Percentiles rank a stretch among this genome's conserved stretches.
These are phyloP conservation scores for Catotricha subobsoleta DNA, from an alignment of 2,888 invertebrate genomes.

Conservation along the genomic window DNA sequence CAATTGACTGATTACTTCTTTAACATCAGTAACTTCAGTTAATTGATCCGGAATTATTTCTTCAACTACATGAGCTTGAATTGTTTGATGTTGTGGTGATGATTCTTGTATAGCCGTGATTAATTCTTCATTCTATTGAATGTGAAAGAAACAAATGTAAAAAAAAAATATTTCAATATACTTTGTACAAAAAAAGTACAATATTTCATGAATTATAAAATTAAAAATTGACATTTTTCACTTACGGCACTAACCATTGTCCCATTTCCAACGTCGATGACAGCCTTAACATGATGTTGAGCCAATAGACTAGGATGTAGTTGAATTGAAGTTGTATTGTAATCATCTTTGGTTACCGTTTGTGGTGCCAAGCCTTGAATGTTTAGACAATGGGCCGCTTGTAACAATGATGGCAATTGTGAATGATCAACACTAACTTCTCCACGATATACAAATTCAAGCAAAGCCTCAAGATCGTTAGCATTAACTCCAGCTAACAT, in stretches of 20 bases:
- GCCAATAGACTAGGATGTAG: slow-evolving; percentile 28
- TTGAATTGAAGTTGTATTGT: slow-evolving; percentile 29
- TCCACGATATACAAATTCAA: slow-evolving; percentile 43
- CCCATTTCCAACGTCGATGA: slow-evolving; percentile 16
- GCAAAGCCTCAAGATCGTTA: slow-evolving; percentile 39
- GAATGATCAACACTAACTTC: slow-evolving; percentile 44
- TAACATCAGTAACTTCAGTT: slow-evolving; percentile 26
- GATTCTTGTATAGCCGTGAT: slow-evolving; percentile 23
- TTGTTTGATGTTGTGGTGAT: slow-evolving; percentile 7
- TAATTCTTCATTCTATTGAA: slow-evolving; percentile 11
- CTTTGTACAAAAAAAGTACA: background rate
- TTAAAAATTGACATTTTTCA: slow-evolving; percentile 1
- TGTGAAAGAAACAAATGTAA: background rate
- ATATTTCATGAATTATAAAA: slow-evolving; percentile 9
- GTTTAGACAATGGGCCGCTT: slow-evolving; percentile 42
- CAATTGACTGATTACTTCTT: slow-evolving; percentile 32
- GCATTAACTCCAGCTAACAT: slow-evolving; percentile 44
- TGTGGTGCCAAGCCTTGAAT: slow-evolving; percentile 40
- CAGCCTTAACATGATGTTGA: slow-evolving; percentile 26
- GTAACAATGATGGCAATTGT: slow-evolving; percentile 39
- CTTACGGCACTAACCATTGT: too few species aligned
- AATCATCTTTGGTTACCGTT: slow-evolving; percentile 30
- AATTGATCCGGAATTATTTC: slow-evolving; percentile 17
- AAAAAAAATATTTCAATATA: too few species aligned
- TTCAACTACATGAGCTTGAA: slow-evolving; percentile 11